These are phyloP conservation scores for Pocillopora meandrina DNA, from an alignment of 92 coral and sea anemone genomes.

Conservation along the genomic window DNA sequence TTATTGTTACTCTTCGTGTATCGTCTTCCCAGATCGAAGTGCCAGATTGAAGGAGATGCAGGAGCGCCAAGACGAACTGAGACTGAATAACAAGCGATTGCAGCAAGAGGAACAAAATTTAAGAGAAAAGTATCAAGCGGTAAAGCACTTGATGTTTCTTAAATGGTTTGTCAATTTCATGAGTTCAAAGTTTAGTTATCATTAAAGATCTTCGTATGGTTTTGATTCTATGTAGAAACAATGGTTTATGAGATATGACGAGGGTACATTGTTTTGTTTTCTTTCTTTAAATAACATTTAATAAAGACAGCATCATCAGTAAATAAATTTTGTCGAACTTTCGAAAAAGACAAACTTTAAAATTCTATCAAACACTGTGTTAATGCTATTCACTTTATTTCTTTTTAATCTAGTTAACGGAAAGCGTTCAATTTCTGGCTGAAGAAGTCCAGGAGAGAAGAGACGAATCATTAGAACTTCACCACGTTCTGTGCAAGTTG, in stretches of 20 bases:
- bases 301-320: too few species aligned
- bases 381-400: too few species aligned
- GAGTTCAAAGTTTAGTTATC: too few species aligned
- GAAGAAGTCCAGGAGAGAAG: conserved; percentile 63
- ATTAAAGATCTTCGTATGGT: too few species aligned
- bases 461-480: conserved; percentile 67
- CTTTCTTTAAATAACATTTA: too few species aligned
- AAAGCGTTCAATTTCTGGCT: conserved; percentile 65
- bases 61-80: conserved; percentile 77
- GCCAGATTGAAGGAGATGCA: conserved; percentile 89
- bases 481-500: conserved; percentile 72
- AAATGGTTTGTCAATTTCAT: too few species aligned
- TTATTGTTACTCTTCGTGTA: background rate
- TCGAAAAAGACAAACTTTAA: too few species aligned
- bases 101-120: conserved; percentile 88
- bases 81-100: conserved; percentile 77
- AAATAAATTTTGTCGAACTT: too few species aligned
- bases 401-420: conserved; percentile 65
- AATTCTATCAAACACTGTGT: too few species aligned
- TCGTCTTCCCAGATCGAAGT: conserved; percentile 77
- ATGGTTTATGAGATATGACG: too few species aligned
- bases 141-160: conserved; percentile 1
- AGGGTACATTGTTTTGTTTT: too few species aligned
- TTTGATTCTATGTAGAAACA: too few species aligned
- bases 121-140: conserved; percentile 82